A percentile compares a stretch with the other conserved stretches of the same genome.
These are phyloP conservation scores for Drosophila pachea DNA, from an alignment of 1,140 invertebrate genomes.

Conservation along the genomic window DNA sequence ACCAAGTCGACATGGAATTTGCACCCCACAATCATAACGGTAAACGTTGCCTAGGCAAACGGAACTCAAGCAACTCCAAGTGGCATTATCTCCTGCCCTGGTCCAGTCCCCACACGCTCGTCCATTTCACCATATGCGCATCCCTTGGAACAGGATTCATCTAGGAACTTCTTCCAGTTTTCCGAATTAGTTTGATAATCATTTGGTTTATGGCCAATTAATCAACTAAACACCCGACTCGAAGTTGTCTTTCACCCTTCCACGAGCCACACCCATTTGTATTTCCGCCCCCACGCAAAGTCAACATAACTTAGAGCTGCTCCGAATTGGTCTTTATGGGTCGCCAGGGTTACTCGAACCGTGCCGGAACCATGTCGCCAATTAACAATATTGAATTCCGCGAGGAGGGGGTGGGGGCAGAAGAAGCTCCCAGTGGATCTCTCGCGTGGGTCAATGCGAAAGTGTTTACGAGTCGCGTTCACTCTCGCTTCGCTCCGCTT, in stretches of 20 bases:
- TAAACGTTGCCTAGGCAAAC: slow-evolving; percentile 51
- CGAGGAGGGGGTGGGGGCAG: not conserved
- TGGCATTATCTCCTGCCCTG: slow-evolving; percentile 16
- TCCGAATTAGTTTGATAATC: slow-evolving; percentile 55
- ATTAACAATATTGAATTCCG: slow-evolving; percentile 67
- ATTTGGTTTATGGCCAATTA: slow-evolving; percentile 66
- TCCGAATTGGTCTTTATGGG: slow-evolving; percentile 51
- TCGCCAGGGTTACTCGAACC: slow-evolving; percentile 26
- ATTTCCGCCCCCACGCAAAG: not conserved
- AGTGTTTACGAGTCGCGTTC: slow-evolving; percentile 41
- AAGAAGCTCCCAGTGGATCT: not conserved
- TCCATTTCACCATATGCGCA: not conserved
- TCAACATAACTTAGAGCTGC: slow-evolving; percentile 40
- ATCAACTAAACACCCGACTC: slow-evolving; percentile 51
- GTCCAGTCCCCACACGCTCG: slow-evolving; percentile 1
- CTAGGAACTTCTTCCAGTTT: not conserved
- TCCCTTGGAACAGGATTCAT: slow-evolving; percentile 11
- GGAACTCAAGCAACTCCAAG: slow-evolving; percentile 37
- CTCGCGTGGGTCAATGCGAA: slow-evolving; percentile 37
- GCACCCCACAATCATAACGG: slow-evolving; percentile 61
- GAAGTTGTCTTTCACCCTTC: too few relatives aligned
- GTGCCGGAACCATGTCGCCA: slow-evolving; percentile 46
- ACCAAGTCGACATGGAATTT: slow-evolving; percentile 13
- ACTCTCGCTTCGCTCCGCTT: slow-evolving; percentile 21
- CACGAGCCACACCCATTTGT: slow-evolving; percentile 32